Conservation (phyloP, 2,113 vertebrate species). For the Pygoscelis antarcticus region DNA sequence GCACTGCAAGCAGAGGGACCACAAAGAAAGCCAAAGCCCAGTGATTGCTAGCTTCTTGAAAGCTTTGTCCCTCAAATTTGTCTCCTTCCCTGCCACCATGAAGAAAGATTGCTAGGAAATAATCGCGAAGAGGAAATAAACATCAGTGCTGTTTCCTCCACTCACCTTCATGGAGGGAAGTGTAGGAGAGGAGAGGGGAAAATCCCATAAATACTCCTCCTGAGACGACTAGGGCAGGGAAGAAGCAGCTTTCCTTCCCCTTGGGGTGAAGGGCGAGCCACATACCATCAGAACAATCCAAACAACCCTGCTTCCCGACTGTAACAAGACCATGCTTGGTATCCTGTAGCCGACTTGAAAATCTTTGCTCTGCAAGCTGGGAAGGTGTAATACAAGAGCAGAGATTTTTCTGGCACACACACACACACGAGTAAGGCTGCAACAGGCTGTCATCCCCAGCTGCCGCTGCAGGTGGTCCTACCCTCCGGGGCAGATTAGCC, state of each 20-base stretch:
- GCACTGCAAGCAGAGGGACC: neutral
- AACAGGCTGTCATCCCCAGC: neutral
- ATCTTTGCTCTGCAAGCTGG: neutral
- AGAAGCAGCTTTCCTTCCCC: neutral
- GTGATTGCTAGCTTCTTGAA: neutral
- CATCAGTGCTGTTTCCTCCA: neutral
- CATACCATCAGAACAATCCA: neutral
- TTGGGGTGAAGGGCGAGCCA: neutral
- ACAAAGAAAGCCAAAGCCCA: neutral
- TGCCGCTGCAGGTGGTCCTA: neutral
- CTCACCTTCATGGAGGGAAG: neutral
- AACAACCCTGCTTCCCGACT: neutral
- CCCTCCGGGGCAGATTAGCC: neutral
- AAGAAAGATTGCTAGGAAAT: neutral
- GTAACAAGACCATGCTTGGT: neutral
- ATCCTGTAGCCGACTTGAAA: neutral
- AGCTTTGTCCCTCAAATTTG: neutral
- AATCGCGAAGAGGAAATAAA: neutral
- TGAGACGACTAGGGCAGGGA: neutral
- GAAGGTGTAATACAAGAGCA: neutral
- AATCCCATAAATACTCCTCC: neutral
- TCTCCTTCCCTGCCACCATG: neutral
- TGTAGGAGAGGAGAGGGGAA: neutral
- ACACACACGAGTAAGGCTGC: neutral
- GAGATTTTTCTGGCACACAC: neutral